Evolutionary conservation across 2,797 vertebrate species (phyloP).

Genomic region (Percopsis omiscomaycus): DNA sequence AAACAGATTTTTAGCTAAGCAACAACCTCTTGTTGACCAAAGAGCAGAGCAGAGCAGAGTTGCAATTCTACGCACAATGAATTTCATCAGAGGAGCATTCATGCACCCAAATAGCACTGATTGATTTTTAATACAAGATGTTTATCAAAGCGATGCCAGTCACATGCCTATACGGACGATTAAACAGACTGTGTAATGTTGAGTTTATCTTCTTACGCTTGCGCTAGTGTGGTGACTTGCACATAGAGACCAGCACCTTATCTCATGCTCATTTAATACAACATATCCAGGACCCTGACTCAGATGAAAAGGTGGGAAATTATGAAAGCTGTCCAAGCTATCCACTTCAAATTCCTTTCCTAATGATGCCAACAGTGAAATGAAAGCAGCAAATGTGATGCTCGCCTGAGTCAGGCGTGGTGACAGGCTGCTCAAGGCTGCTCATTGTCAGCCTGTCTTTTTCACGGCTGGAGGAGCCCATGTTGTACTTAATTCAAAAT

Average conservation of each 20-base stretch:
- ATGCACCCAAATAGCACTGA: conserved; percentile 28
- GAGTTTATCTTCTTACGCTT: conserved; percentile 51
- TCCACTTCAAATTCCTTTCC: conserved; percentile 67
- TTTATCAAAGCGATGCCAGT: conserved; percentile 28
- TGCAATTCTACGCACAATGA: conserved; percentile 39
- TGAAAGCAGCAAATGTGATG: conserved; percentile 66
- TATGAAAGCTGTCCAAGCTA: conserved; percentile 66
- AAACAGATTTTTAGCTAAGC: conserved; percentile 47
- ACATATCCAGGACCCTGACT: conserved; percentile 51
- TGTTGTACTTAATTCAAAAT: conserved; percentile 27
- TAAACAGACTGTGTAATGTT: conserved; percentile 43
- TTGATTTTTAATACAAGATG: conserved; percentile 31
- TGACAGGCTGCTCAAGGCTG: conserved; percentile 48
- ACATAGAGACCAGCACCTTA: conserved; percentile 48
- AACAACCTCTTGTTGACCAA: conserved; percentile 41
- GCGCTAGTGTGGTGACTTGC: conserved; percentile 32
- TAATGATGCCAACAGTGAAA: conserved; percentile 66
- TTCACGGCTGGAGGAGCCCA: conserved; percentile 36
- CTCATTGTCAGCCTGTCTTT: conserved; percentile 45
- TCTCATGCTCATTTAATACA: conserved; percentile 58
- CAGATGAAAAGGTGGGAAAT: conserved; percentile 68
- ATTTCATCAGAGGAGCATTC: conserved; percentile 31
- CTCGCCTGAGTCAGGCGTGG: conserved; percentile 38
- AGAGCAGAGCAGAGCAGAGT: conserved; percentile 32
- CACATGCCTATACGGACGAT: conserved; percentile 16